Evolutionary conservation across 1,140 invertebrate species (phyloP).

Genomic region (Riptortus pedestris): DNA sequence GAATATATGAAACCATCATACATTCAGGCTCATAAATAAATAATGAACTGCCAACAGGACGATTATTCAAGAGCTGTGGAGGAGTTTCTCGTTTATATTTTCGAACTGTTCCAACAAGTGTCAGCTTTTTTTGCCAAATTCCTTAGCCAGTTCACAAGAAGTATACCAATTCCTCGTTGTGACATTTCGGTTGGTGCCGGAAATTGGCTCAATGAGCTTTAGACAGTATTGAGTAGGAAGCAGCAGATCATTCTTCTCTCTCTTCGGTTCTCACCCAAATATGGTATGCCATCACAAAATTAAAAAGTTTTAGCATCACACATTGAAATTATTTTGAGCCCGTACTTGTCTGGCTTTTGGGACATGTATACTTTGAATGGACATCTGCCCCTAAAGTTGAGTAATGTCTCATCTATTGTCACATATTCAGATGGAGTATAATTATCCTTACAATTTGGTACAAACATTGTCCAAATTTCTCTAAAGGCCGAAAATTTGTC

Average conservation of each 20-base stretch:
- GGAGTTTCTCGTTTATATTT: slow-evolving; percentile 16
- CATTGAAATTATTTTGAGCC: slow-evolving; percentile 11
- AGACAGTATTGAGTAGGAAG: background rate
- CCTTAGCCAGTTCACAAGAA: background rate
- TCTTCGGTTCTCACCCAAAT: background rate
- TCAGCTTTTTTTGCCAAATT: background rate
- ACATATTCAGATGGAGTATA: slow-evolving; percentile 23
- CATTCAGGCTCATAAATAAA: background rate
- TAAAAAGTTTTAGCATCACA: slow-evolving; percentile 13
- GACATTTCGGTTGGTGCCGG: background rate
- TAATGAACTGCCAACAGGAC: slow-evolving; percentile 9
- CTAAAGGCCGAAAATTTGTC: background rate
- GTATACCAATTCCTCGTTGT: background rate
- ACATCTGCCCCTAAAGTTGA: background rate
- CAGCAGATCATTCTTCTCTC: background rate
- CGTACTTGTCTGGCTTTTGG: background rate
- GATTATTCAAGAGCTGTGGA: slow-evolving; percentile 10
- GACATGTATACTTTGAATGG: background rate
- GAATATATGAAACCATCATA: background rate
- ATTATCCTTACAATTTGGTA: background rate
- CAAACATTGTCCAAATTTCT: background rate
- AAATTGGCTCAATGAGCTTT: background rate
- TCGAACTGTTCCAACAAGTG: background rate
- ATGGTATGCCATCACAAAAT: background rate
- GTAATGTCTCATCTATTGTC: slow-evolving; percentile 23